Evolutionary conservation across 2,797 vertebrate species (phyloP).

Genomic region (Podargus strigoides): DNA sequence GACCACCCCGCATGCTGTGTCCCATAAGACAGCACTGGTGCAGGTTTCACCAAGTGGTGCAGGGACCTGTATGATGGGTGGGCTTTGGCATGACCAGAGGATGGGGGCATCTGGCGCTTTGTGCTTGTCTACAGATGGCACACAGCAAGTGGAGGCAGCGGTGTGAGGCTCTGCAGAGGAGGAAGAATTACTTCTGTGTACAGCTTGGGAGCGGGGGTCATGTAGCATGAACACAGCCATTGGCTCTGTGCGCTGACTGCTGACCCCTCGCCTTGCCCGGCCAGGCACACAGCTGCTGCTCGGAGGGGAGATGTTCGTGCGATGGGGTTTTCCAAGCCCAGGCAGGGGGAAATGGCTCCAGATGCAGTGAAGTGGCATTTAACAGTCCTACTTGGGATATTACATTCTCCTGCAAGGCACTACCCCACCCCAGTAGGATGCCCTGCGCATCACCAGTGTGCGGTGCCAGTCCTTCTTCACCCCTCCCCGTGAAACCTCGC

Average conservation of each 20-base stretch:
- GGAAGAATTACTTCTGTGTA: neutral
- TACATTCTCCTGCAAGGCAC: neutral
- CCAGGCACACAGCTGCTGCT: neutral
- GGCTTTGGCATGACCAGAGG: fast-evolving
- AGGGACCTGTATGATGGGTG: fast-evolving
- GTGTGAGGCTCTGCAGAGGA: neutral
- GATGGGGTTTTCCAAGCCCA: neutral
- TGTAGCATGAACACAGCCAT: neutral
- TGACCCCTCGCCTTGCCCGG: neutral
- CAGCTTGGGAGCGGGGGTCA: neutral
- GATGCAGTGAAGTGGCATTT: neutral
- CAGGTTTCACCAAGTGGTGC: neutral
- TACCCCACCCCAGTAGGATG: neutral
- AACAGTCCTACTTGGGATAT: neutral
- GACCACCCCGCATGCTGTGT: fast-evolving
- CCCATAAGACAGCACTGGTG: neutral
- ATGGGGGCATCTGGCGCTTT: too few species aligned
- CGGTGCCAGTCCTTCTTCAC: neutral
- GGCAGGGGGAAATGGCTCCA: neutral
- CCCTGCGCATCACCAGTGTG: fast-evolving
- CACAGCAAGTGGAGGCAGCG: fast-evolving
- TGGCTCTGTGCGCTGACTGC: neutral
- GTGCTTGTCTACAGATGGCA: fast-evolving
- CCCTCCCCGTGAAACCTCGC: neutral
- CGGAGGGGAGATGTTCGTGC: neutral